Evolutionary conservation across 2,797 vertebrate genomes (phyloP).

Genomic region (Anomalospiza imberbis): DNA sequence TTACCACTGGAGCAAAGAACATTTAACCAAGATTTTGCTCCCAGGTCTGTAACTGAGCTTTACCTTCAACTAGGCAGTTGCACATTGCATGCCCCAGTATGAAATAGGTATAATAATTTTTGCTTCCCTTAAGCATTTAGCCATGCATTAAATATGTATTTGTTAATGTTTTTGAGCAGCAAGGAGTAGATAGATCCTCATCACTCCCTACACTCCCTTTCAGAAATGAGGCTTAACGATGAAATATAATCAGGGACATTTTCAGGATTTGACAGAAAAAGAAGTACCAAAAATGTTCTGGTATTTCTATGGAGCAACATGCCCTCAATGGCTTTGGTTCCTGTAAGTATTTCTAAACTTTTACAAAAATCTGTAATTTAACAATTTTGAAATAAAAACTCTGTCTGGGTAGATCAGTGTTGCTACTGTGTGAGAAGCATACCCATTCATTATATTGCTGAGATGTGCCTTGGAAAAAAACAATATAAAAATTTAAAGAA

Average conservation of each 20-base stretch:
- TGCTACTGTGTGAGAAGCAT: background rate
- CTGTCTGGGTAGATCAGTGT: background rate
- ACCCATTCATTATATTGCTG: background rate
- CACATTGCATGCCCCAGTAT: background rate
- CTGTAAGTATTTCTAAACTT: background rate
- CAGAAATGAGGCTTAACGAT: background rate
- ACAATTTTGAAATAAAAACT: background rate
- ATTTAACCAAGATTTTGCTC: background rate
- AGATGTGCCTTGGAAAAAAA: background rate
- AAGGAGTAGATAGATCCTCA: background rate
- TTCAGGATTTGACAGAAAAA: background rate
- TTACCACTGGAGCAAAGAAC: background rate
- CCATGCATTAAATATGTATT: background rate
- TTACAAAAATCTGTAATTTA: background rate
- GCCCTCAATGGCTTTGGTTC: background rate
- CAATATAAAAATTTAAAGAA: constrained; percentile 26
- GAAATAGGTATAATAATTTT: background rate
- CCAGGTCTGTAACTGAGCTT: background rate
- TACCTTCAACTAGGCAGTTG: background rate
- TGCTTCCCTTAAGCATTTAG: background rate
- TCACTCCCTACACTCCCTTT: background rate
- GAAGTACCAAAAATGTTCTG: background rate
- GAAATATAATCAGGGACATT: background rate
- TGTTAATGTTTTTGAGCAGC: background rate
- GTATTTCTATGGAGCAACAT: background rate